Base-by-base conservation (phyloP, 2,888 invertebrate species). In the Capitulum mitella region DNA sequence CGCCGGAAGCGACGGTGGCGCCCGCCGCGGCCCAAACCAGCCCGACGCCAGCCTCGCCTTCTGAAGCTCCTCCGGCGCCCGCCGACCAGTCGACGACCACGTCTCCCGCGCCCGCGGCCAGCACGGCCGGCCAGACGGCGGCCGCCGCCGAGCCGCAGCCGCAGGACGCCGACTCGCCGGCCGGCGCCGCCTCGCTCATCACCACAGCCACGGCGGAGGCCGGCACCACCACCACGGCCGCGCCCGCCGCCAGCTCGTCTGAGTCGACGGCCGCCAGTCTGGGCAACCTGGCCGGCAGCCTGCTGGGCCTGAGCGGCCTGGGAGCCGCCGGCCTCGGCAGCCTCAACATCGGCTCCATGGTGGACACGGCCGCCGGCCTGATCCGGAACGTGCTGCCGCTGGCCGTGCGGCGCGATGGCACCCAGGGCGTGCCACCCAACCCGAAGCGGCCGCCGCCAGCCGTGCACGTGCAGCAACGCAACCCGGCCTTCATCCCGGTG, bases 401-500 rank as follows among this genome's bases (percentile, higher is more conserved):
- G 70, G 34, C 70, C 8, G 70, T 70, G 70, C 37, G 70, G 22
- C 34, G 70, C 6, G 70, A 70, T 10, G 70, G 40, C 70, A 8
- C 70, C 0, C 5, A 1, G 0, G 61, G 61, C 3, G 61, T 61
- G 61, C 37, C 34, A 0, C 26, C 22, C 37, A 40, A 58, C n/a
- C 8, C 10, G 26, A 3, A 1, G 5, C 70, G 70, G 22, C 70
- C 70, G 40, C 70, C 70, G 40, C 70, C 70, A 6, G 70, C 70
- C 37, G 70, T 70, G 19, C 70, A 70, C 22, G 70, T 70, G 37
- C 70, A 70, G 58, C 78, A 80, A n/a, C 79, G 81, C 8, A 82
- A 82, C 58, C 83, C 82, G 37, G 78, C 81, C 46, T 81, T 82
- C 74, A 83, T 83, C 64, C 83, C 83, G 34, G 80, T 82, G 10